These are phyloP conservation scores for Chrysomallon squamiferum DNA, from an alignment of 1,140 invertebrate genomes.

Conservation along the genomic window DNA sequence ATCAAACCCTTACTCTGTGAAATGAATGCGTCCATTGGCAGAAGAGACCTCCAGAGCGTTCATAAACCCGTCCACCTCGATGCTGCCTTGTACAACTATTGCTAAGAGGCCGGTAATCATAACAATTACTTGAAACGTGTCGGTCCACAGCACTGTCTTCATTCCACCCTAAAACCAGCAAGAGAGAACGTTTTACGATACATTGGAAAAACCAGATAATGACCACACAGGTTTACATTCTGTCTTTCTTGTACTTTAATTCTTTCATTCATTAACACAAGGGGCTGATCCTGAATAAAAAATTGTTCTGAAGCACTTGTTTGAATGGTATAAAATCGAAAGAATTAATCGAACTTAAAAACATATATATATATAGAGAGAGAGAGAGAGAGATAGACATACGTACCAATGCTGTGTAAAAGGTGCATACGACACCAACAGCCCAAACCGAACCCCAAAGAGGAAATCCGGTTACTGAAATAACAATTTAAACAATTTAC, in stretches of 20 bases:
- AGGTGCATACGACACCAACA: constrained; percentile 83
- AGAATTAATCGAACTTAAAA: no score
- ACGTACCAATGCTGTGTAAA: constrained; percentile 86
- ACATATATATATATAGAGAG: no score
- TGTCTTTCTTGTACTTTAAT: no score
- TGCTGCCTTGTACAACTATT: constrained; percentile 74
- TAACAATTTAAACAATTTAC: no score
- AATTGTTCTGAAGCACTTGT: no score
- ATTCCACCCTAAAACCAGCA: constrained; percentile 84
- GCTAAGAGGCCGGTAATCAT: constrained; percentile 83
- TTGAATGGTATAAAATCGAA: no score
- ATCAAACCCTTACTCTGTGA: constrained; percentile 68
- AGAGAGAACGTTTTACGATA: no score
- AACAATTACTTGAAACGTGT: constrained; percentile 83
- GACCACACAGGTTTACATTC: no score
- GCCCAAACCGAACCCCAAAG: constrained; percentile 77
- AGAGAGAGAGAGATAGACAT: no score
- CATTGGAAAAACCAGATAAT: no score
- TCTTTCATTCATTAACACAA: no score
- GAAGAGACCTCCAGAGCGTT: constrained; percentile 73
- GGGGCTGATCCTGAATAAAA: no score
- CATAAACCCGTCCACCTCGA: constrained; percentile 73
- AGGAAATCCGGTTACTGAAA: constrained; percentile 77
- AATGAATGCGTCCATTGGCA: constrained; percentile 74
- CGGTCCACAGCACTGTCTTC: constrained; percentile 88